These are phyloP conservation scores for Cremastinae sp. DNA, from an alignment of 2,888 invertebrate species.

Conservation along the genomic window DNA sequence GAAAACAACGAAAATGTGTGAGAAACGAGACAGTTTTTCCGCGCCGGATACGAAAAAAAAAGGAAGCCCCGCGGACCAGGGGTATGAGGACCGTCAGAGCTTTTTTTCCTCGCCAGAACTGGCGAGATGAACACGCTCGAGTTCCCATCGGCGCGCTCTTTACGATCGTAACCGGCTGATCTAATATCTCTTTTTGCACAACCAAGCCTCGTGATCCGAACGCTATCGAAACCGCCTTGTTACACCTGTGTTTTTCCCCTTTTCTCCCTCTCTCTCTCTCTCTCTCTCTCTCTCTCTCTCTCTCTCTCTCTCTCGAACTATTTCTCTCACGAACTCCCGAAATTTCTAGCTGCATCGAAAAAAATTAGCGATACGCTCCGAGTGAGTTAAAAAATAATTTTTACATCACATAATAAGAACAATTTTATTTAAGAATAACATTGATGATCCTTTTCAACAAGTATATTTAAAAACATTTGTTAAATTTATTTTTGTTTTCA, in stretches of 20 bases:
- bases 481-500: too few species aligned
- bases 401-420: too few species aligned
- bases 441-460: too few species aligned
- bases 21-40: conserved; percentile 23
- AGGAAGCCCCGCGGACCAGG: neutral
- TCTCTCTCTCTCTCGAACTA: too few species aligned
- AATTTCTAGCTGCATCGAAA: too few species aligned
- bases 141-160: conserved; percentile 53
- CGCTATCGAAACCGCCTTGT: conserved; percentile 31
- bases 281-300: conserved; percentile 44
- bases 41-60: conserved; percentile 6
- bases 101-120: conserved; percentile 17
- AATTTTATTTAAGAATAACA: too few species aligned
- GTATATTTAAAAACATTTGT: too few species aligned
- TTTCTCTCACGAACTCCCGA: too few species aligned
- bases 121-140: conserved; percentile 50
- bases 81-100: conserved; percentile 24
- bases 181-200: conserved; percentile 47
- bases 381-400: too few species aligned
- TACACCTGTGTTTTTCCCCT: conserved; percentile 38
- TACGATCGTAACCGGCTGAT: conserved; percentile 54
- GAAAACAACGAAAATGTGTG: conserved; percentile 23
- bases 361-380: too few species aligned
- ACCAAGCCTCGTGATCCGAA: neutral
- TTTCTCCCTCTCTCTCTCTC: conserved; percentile 28